A percentile compares a stretch with the other conserved stretches of the same genome.
These are phyloP conservation scores for Anguilla marmorata DNA, from an alignment of 2,797 vertebrate genomes.

Conservation along the genomic window DNA sequence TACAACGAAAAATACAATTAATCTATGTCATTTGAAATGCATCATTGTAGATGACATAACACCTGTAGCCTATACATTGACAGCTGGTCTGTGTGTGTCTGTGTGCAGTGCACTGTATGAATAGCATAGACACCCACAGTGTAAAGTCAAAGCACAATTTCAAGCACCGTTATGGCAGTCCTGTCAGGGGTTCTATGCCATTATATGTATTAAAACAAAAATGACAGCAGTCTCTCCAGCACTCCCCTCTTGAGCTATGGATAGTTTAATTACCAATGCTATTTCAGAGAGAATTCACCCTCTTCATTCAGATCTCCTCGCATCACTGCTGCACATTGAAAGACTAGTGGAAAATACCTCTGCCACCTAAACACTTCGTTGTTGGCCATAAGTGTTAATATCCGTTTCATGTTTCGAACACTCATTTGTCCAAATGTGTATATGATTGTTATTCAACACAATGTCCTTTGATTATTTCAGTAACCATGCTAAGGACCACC, in stretches of 20 bases:
- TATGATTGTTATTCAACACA: not conserved
- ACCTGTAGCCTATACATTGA: not conserved
- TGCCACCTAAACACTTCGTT: not conserved
- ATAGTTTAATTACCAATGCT: not conserved
- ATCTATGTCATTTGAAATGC: not conserved
- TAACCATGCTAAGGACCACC: not conserved
- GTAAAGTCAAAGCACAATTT: not conserved
- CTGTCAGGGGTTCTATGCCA: constrained; percentile 5
- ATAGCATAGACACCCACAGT: not conserved
- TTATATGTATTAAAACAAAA: not conserved
- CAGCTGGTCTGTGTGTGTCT: not conserved
- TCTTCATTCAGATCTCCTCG: not conserved
- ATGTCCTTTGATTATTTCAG: not conserved
- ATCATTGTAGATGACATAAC: not conserved
- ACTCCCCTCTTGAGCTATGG: too few relatives aligned
- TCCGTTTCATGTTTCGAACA: not conserved
- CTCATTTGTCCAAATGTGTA: not conserved
- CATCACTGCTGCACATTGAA: not conserved
- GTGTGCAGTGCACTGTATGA: not conserved
- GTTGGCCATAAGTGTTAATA: not conserved
- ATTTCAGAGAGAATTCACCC: not conserved
- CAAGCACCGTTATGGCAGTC: not conserved
- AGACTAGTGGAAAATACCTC: not conserved
- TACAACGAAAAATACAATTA: not conserved
- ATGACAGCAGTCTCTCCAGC: not conserved